phyloP scores from a whole-genome alignment of 2,113 vertebrate species.

The Micromys minutus region DNA sequence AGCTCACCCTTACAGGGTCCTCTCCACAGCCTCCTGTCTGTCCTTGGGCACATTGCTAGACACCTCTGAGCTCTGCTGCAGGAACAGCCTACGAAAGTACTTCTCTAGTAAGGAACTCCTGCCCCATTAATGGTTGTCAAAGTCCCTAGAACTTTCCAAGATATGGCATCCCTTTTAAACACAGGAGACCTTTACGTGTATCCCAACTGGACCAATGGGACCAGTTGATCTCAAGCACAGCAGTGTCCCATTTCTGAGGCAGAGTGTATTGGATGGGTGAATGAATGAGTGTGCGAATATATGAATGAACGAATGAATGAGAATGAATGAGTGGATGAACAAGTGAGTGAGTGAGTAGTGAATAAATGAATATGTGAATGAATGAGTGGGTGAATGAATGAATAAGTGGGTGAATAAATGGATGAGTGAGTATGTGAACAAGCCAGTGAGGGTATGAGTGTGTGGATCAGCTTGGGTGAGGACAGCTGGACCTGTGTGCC shows the following conservation, averaged over 20 bases:
- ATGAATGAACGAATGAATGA: neutral
- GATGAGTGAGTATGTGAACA: rapidly evolving
- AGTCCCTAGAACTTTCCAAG: neutral
- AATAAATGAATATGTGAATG: neutral
- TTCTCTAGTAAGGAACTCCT: neutral
- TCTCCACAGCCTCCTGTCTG: neutral
- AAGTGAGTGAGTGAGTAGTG: neutral
- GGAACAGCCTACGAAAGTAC: neutral
- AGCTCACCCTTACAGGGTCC: neutral
- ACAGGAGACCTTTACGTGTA: neutral
- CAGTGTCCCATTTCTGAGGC: rapidly evolving
- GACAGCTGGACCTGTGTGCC: neutral
- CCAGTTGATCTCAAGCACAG: rapidly evolving
- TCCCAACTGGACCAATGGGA: rapidly evolving
- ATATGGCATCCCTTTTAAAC: neutral
- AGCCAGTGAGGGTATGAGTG: neutral
- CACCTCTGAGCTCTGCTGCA: neutral
- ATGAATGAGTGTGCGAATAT: neutral
- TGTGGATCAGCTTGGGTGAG: rapidly evolving
- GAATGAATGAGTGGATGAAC: neutral
- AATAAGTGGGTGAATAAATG: neutral
- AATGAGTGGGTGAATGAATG: neutral
- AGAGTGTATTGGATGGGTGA: too few species aligned
- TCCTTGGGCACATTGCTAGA: rapidly evolving
- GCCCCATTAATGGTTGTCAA: neutral